A percentile compares a stretch with the other conserved stretches of the same genome.
These are phyloP conservation scores for Xiphophorus couchianus DNA, from an alignment of 2,113 vertebrate genomes.

Conservation along the genomic window DNA sequence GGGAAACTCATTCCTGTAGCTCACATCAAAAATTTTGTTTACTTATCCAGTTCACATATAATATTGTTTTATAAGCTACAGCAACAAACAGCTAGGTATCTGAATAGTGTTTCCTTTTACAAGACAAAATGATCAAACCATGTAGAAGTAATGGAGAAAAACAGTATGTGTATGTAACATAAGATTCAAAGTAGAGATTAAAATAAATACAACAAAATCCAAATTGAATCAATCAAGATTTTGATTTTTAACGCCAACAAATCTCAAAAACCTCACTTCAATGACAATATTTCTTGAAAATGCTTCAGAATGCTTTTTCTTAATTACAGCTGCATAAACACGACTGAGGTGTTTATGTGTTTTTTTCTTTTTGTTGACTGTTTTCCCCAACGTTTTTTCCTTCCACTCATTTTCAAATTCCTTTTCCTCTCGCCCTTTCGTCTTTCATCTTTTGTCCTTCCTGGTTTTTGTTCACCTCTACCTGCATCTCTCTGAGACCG, in stretches of 20 bases:
- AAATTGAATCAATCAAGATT: not conserved
- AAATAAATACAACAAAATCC: too few species aligned
- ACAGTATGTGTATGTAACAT: not conserved
- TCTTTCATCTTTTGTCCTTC: not conserved
- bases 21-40: not conserved
- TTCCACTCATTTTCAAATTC: not conserved
- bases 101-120: too few species aligned
- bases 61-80: not conserved
- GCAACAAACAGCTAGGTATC: not conserved
- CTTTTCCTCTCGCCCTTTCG: not conserved
- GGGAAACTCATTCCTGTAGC: not conserved
- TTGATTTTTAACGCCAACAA: not conserved
- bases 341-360: not conserved
- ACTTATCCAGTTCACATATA: not conserved
- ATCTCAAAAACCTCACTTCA: not conserved
- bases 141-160: not conserved
- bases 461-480: not conserved
- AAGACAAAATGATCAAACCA: not conserved
- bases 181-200: not conserved
- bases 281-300: not conserved
- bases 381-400: not conserved
- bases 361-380: too few species aligned
- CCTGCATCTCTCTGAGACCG: constrained; percentile 12
- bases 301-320: not conserved
- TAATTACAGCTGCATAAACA: not conserved